Base-by-base conservation (phyloP, 2,888 invertebrate species). In the Oxyteleia sp. region DNA sequence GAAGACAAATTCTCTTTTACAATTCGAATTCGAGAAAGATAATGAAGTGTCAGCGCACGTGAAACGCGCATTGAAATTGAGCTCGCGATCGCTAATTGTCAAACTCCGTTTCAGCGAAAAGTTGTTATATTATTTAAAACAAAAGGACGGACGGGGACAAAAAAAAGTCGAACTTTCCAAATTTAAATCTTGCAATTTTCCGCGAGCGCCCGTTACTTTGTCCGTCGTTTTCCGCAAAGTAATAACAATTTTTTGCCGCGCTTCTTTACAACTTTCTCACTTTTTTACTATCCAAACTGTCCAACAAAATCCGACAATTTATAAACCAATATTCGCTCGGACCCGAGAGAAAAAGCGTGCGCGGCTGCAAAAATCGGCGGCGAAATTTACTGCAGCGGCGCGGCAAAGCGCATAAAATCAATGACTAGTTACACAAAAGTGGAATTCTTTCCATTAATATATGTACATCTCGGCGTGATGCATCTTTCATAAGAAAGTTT, bases 401-500 rank as follows among this genome's bases (percentile, higher is more conserved):
- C 29, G 26, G 18, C 57, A 55, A 53, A 55, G 41, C 23, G 47
- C 72, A 18, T 43, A 35, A 78, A 78, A 63, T 78, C 78, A 78
- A 53, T 57, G 78, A 78, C 53, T 69, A 26, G 69, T 69, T 45
- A 41, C 23, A 23, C 41, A 16, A 10, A 71, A 71, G 55, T 55
- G 53, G 55, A 55, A 71, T 53, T 71, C 47, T 59, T 69, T 55
- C 49, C 41, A 82, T 76, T 82, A 76, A 76, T 82, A 66, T 66
- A 69, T 76, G 68, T 71, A 71, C 68, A 71, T 71, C 47, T 71
- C 13, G 38, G 18, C 20, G 11, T 23, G 45, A 66, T 82, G 75
- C 71, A 82, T 82, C 72, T 82, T 76, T 82, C 82, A 82, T 76
- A 61, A 66, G 59, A 72, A 82, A 76, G 59, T 82, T 76, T 64